Percentiles rank a stretch among this genome's conserved stretches.
Conservation (phyloP, 2,888 invertebrate genomes). For the Osmoderma eremita region DNA sequence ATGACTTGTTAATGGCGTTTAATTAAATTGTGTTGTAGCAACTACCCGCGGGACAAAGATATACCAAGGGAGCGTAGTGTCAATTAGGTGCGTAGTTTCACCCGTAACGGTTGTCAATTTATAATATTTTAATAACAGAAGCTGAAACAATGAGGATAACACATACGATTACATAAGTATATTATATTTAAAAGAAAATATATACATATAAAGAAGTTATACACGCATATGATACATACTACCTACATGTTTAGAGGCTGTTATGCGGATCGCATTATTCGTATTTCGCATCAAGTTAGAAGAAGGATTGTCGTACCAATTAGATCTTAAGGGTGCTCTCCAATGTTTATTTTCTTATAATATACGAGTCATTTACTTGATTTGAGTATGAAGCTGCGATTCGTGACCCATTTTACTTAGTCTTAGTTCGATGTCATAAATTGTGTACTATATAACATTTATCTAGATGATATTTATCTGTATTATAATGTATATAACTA, state of each 20-base stretch:
- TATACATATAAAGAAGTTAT: conserved; percentile 41
- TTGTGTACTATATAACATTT: conserved; percentile 47
- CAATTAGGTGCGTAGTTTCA: conserved; percentile 62
- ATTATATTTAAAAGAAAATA: conserved; percentile 10
- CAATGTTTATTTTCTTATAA: conserved; percentile 38
- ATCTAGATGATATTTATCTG: conserved; percentile 50
- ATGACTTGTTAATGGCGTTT: conserved; percentile 37
- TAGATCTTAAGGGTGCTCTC: conserved; percentile 37
- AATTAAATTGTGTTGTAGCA: conserved; percentile 62
- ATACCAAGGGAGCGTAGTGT: conserved; percentile 57
- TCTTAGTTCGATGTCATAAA: conserved; percentile 44
- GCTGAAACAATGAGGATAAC: conserved; percentile 14
- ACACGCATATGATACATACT: too few relatives aligned
- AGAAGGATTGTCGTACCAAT: conserved; percentile 29
- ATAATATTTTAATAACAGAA: conserved; percentile 23
- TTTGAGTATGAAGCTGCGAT: conserved; percentile 34
- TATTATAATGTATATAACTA: conserved; percentile 50
- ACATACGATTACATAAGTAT: conserved; percentile 43
- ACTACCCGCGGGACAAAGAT: conserved; percentile 50
- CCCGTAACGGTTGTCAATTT: conserved; percentile 63
- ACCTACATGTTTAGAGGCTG: conserved; percentile 60
- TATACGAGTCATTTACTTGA: conserved; percentile 24
- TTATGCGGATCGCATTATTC: conserved; percentile 55
- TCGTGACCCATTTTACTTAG: conserved; percentile 38
- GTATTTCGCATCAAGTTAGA: conserved; percentile 30